Evolutionary conservation across 1,140 invertebrate species (phyloP), one percentile per base, ranked within the genome.

Genomic region (Protaetia brevitarsis): DNA sequence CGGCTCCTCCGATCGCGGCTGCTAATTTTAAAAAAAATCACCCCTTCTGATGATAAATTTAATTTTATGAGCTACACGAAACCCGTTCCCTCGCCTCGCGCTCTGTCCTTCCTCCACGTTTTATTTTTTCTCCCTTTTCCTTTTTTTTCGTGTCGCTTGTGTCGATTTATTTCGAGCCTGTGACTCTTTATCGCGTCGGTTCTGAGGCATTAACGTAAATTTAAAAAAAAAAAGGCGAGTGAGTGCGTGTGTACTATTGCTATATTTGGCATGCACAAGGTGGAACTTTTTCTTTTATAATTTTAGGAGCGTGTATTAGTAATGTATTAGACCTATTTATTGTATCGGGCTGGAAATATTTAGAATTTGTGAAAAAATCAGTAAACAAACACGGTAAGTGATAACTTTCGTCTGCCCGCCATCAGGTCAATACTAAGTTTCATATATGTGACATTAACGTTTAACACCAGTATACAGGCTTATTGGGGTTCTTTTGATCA

Each of bases 21-120:
- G 41, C 41, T 51, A 51, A 51, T 51, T 51, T 51, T 51, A 51
- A 51, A 51, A n/a, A n/a, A 51, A 51, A 51, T 51, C 41, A 51
- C 41, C 41, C 41, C 26, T 51, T 51, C 19, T 23, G 41, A 51
- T 51, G 41, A 51, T 51, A 51, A 51, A 51, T 51, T 51, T 51
- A 51, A 51, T 51, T 51, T 51, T 51, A 51, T 51, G 41, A 51
- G 41, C 41, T 51, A 51, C 41, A 51, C 41, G 41, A 19, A 51
- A 23, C 41, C 41, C 41, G 16, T 5, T 51, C 19, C 19, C 6
- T 7, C 41, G 2, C 41, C 11, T 19, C 41, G 37, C 13, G 16
- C 13, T 11, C 41, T 10, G 19, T 23, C 34, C 26, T 51, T 19
- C 41, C 10, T 51, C 41, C 19, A n/a, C n/a, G n/a, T n/a, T n/a